Base-by-base conservation (phyloP, 1,140 invertebrate species). In the Brachionus koreanus region DNA sequence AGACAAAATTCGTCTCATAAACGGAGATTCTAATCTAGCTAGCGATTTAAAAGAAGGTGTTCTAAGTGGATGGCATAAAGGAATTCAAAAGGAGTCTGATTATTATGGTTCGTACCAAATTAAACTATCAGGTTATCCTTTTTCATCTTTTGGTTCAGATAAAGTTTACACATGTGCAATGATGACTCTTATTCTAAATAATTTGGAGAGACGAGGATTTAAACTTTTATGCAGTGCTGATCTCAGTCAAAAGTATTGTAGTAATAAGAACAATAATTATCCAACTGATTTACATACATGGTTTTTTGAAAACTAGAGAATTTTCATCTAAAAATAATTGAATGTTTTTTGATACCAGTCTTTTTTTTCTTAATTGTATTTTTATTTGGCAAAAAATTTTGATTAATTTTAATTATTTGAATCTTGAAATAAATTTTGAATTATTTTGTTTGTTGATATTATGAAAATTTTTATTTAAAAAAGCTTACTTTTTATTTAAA, bases 251-350 rank as follows among this genome's bases (percentile, higher is more conserved):
- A 69, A 69, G n/a, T 46, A 19, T 25, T 19, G 9, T 43, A 0
- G n/a, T 74, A 43, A 9, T 29, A 29, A 43, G 23, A 29, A 65
- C 7, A 7, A 33, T 65, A 0, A 33, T 65, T 25, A 5, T 43
- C 69, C 69, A 9, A 0, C 43, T 3, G 39, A 74, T 74, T 46
- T 74, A 12, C 37, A 74, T 46, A 29, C 69, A 5, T 74, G 69
- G 69, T 74, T 74, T 74, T 74, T 43, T 74, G 69, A 46, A 42
- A 74, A 74, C 23, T 74, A 65, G n/a, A n/a, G n/a, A 29, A 29
- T 29, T 29, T 29, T 29, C 29, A 29, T 29, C 3, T 29, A 29
- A 2, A 29, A 29, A 29, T 2, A 29, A 29, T 29, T 2, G 1
- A 29, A 29, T 2, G 29, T 3, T 2, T 29, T 29, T 29, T 29